These are phyloP conservation scores for Dryobotodes eremita DNA, from an alignment of 2,888 invertebrate genomes.

Conservation along the genomic window DNA sequence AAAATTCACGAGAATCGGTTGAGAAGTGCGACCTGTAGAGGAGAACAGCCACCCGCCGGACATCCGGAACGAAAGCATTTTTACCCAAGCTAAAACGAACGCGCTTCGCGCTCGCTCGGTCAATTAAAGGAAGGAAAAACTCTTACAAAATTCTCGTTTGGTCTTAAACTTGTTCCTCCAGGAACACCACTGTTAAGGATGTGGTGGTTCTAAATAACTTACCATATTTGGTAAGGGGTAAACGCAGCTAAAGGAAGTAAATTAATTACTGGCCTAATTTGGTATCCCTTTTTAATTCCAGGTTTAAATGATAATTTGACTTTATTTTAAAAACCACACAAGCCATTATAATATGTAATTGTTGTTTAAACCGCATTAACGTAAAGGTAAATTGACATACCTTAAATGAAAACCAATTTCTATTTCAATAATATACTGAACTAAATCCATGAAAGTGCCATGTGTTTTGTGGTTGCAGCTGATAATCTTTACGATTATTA, in stretches of 20 bases:
- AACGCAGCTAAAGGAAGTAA: not conserved
- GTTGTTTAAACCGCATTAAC: not conserved
- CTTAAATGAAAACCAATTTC: not conserved
- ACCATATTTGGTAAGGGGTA: slow-evolving; percentile 5
- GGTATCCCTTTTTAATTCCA: slow-evolving; percentile 4
- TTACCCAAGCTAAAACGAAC: too few relatives aligned
- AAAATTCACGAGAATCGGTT: too few relatives aligned
- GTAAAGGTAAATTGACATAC: not conserved
- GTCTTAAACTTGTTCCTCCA: not conserved
- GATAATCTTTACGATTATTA: not conserved
- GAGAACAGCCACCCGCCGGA: too few relatives aligned
- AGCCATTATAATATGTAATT: not conserved
- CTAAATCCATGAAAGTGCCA: not conserved
- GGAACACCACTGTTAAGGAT: not conserved
- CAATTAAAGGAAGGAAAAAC: not conserved
- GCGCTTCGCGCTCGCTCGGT: too few relatives aligned
- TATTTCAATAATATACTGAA: not conserved
- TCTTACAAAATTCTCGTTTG: not conserved
- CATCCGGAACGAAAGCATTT: too few relatives aligned
- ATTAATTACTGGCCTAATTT: not conserved
- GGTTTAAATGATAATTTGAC: too few relatives aligned
- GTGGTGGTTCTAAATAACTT: not conserved
- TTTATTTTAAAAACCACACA: not conserved
- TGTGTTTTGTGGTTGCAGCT: slow-evolving; percentile 13
- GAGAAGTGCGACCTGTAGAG: too few relatives aligned